Evolutionary conservation across 2,888 invertebrate genomes (phyloP).

Genomic region (Synergus laeviventris): DNA sequence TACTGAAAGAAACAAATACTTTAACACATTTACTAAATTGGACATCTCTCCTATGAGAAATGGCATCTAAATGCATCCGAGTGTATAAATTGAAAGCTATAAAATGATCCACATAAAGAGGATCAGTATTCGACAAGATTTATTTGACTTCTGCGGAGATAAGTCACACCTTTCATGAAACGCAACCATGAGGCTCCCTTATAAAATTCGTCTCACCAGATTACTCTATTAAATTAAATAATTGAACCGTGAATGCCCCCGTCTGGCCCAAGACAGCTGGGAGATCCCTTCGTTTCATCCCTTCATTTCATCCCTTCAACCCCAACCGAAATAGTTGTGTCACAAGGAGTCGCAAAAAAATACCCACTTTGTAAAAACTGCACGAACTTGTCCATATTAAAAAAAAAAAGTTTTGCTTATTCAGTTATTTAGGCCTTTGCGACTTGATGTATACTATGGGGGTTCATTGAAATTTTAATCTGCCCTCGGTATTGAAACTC

Average conservation of each 20-base stretch:
- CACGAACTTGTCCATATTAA: conserved; percentile 23
- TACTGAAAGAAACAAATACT: conserved; percentile 29
- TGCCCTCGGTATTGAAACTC: conserved; percentile 33
- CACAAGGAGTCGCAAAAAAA: not conserved
- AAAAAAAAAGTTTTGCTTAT: not conserved
- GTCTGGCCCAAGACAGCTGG: conserved; percentile 25
- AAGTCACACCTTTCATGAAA: conserved; percentile 28
- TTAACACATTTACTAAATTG: not conserved
- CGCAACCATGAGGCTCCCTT: not conserved
- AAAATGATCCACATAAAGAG: not conserved
- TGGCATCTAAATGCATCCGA: not conserved
- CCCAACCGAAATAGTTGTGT: conserved; percentile 2
- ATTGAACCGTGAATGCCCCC: conserved; percentile 35
- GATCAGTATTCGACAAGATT: not conserved
- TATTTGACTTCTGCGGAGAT: conserved; percentile 8
- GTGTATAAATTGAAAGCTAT: not conserved
- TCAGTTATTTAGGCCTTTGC: conserved; percentile 33
- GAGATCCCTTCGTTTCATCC: conserved; percentile 3
- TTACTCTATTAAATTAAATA: conserved; percentile 37
- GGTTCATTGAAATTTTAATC: conserved; percentile 3
- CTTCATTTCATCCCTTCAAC: not conserved
- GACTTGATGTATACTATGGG: not conserved
- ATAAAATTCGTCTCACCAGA: conserved; percentile 33
- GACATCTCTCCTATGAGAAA: not conserved
- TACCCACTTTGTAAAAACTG: conserved; percentile 33